These are phyloP conservation scores for Bombus sylvicola DNA, from an alignment of 1,140 invertebrate species.

Conservation along the genomic window DNA sequence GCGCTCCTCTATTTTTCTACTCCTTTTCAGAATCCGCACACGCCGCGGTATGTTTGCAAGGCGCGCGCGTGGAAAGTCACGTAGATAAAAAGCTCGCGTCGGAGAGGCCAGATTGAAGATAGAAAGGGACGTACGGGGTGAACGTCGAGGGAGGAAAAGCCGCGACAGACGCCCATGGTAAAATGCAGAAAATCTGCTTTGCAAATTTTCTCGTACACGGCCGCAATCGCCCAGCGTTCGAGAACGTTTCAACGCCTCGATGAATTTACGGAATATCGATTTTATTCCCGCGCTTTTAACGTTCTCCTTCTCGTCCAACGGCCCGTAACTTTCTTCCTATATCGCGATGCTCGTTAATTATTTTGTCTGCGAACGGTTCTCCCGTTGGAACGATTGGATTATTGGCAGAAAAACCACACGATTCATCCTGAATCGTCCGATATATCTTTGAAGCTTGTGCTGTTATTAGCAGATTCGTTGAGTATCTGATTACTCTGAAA, in stretches of 20 bases:
- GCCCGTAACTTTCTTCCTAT: not conserved
- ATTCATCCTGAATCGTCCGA: too few relatives aligned
- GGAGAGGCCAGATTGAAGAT: slow-evolving; percentile 1
- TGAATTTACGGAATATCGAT: slow-evolving; percentile 48
- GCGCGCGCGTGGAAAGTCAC: slow-evolving; percentile 23
- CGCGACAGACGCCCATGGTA: not conserved
- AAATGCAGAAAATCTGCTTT: slow-evolving; percentile 57
- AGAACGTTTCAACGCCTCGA: slow-evolving; percentile 33
- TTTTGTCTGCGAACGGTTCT: not conserved
- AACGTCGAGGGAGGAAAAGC: not conserved
- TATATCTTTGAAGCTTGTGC: too few relatives aligned
- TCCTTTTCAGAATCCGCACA: not conserved
- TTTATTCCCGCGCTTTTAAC: slow-evolving; percentile 30
- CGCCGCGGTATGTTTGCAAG: not conserved
- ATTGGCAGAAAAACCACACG: too few relatives aligned
- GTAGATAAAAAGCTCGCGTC: slow-evolving; percentile 29
- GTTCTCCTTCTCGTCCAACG: not conserved
- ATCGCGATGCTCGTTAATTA: slow-evolving; percentile 2
- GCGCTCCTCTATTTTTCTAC: not conserved
- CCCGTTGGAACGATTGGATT: too few relatives aligned
- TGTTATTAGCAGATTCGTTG: too few relatives aligned
- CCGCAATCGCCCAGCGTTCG: not conserved
- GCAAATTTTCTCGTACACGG: slow-evolving; percentile 40
- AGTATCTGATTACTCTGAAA: too few relatives aligned
- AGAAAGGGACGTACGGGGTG: not conserved